These are phyloP conservation scores for Oedothorax gibbosus DNA, from an alignment of 1,140 invertebrate species.

Conservation along the genomic window DNA sequence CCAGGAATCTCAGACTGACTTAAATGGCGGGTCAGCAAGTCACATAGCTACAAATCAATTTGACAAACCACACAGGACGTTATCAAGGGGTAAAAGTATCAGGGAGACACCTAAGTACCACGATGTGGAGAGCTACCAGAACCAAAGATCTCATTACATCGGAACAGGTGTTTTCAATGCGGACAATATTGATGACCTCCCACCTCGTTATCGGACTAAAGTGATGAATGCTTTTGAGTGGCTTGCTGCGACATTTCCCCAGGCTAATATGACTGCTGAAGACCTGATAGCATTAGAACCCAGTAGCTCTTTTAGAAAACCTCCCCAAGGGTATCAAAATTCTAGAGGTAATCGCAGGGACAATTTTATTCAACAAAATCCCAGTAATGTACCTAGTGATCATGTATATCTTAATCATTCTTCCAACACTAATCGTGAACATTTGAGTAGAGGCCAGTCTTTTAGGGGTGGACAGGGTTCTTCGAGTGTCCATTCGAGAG, in stretches of 20 bases:
- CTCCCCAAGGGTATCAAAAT: neutral
- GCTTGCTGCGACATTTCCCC: neutral
- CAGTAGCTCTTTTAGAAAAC: neutral
- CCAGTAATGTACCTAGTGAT: neutral
- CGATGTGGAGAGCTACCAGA: constrained; percentile 24
- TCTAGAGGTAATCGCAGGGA: neutral
- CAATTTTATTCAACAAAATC: neutral
- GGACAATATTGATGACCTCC: constrained; percentile 40
- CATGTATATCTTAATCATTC: neutral
- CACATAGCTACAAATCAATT: neutral
- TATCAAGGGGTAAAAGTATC: neutral
- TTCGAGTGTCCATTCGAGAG: neutral
- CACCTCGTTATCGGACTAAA: constrained; percentile 27
- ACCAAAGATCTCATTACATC: constrained; percentile 22
- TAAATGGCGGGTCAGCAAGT: neutral
- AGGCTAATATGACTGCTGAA: neutral
- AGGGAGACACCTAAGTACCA: neutral
- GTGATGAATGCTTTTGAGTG: neutral
- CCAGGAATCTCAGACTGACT: neutral
- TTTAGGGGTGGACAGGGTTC: neutral
- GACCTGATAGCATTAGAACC: neutral
- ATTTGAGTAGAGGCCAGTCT: neutral
- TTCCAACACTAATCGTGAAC: neutral
- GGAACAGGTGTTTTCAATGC: constrained; percentile 33
- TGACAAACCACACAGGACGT: neutral